Base-by-base conservation (phyloP, 2,113 vertebrate species). In the Actenoides hombroni region DNA sequence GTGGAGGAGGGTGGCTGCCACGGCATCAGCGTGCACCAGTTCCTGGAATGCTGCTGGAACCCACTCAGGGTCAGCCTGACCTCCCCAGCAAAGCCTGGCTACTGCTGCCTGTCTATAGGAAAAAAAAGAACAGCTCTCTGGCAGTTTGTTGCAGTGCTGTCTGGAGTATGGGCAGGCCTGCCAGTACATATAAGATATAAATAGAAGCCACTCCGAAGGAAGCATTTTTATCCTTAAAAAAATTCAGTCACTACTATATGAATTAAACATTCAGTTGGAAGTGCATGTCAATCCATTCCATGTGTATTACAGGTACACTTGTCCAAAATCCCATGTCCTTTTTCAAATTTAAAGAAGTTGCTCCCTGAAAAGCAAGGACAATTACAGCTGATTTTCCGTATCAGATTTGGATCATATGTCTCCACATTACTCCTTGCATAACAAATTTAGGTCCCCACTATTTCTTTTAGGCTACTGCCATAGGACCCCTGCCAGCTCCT, bases 31-130 rank as follows among this genome's bases (percentile, higher is more conserved):
- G 0, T 10, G 33, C 1, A 5, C 69, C 90, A 59, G 74, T 39
- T 87, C 95, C 90, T 93, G 87, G 94, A 93, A 94, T n/a, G 92
- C 60, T 84, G 64, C 69, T 87, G 84, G 57, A 93, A 42, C 51
- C 11, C 0, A 61, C 60, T 16, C 42, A 0, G 5, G 61, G 81
- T 78, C 65, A 95, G 82, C 53, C 61, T 0, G 1, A 56, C 65
- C 73, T 74, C 74, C 46, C 48, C 1, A 2, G 25, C 69, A 63
- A 53, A 60, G 51, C 26, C 53, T 93, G 84, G 46, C 87, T 90
- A 16, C 90, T 89, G 73, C 89, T 83, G 40, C 28, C 39, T 19
- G 11, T 1, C 16, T 9, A 13, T 6, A 16, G 18, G 2, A 44
- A 28, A 59, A 57, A 65, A 59, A 51, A 65, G 24, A 12, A 57